These are phyloP conservation scores for Eristalis intricaria DNA, from an alignment of 2,888 invertebrate genomes.

Conservation along the genomic window DNA sequence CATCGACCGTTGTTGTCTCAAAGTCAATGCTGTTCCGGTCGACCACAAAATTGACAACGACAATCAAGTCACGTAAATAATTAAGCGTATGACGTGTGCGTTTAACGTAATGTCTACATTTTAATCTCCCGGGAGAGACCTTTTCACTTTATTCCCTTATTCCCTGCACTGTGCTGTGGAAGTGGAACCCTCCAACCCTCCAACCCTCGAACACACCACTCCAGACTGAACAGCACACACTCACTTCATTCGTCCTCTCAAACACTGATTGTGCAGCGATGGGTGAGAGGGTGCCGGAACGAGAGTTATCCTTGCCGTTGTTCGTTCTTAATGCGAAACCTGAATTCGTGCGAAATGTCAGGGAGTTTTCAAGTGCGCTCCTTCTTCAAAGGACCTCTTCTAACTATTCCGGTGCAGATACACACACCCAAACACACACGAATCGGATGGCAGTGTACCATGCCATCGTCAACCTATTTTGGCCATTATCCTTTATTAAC, in stretches of 20 bases:
- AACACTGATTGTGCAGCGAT: neutral
- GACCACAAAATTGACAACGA: constrained; percentile 74
- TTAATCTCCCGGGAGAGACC: constrained; percentile 71
- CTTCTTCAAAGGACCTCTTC: constrained; percentile 49
- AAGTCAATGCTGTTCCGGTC: constrained; percentile 34
- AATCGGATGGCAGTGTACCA: constrained; percentile 22
- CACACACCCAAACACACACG: neutral
- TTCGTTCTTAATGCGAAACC: constrained; percentile 59
- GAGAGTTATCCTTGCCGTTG: constrained; percentile 4
- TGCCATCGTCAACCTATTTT: constrained; percentile 66
- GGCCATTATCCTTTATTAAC: constrained; percentile 70
- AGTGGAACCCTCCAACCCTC: constrained; percentile 16
- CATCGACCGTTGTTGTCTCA: neutral
- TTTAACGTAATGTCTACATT: constrained; percentile 73
- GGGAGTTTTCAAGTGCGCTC: constrained; percentile 64
- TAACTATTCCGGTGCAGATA: neutral
- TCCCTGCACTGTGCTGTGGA: constrained; percentile 43
- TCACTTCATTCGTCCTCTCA: neutral
- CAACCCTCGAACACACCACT: neutral
- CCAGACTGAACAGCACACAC: neutral
- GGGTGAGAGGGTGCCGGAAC: neutral
- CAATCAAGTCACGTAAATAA: constrained; percentile 82
- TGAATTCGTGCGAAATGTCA: constrained; percentile 66
- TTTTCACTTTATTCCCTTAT: constrained; percentile 69
- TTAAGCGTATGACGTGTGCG: constrained; percentile 82